Evolutionary conservation across 2,797 vertebrate genomes (phyloP), one percentile per base, ranked within the genome.

Genomic region (Parotocinclus haroldoi): DNA sequence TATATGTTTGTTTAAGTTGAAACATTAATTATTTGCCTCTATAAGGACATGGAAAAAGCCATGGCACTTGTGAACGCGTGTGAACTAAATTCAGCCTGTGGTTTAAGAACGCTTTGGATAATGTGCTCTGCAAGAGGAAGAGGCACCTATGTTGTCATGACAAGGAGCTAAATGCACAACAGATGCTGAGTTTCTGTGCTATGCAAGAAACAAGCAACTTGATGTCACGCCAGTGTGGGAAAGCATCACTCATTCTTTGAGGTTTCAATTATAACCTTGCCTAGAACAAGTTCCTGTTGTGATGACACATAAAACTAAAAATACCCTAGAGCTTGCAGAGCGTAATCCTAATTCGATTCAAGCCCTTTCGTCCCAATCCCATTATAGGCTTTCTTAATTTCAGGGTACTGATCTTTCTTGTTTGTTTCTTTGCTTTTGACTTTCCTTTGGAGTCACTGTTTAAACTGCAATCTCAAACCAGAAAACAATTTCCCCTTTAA

Each of bases 161-260:
- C 80, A 82, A 78, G 75, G 66, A 48, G 68, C 10, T 76, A 82
- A 86, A 87, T 85, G 73, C 69, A 18, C 74, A 83, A 69, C 86
- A 88, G 83, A 85, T 87, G 85, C 78, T 67, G 27, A 37, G 36
- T 46, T 46, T 46, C 49, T 66, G 42, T 53, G 67, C 39, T 38
- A 38, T 58, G 68, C 55, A 68, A 64, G 74, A 79, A 78, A 75
- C 65, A 61, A 70, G 70, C 75, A 74, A 63, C 27, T 66, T 80
- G 71, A 76, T 76, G 80, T 77, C 75, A 80, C 56, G 63, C 73
- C 64, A 79, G 45, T 62, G 60, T 45, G 36, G 49, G 42, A 17
- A 9, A 46, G 42, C 36, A 42, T 18, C 36, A 19, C 75, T 63
- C 54, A 42, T 69, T 77, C 45, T 11, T 46, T 46, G 13, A 46